Evolutionary conservation across 2,888 invertebrate genomes (phyloP).

Genomic region (Hoplodrina blanda): DNA sequence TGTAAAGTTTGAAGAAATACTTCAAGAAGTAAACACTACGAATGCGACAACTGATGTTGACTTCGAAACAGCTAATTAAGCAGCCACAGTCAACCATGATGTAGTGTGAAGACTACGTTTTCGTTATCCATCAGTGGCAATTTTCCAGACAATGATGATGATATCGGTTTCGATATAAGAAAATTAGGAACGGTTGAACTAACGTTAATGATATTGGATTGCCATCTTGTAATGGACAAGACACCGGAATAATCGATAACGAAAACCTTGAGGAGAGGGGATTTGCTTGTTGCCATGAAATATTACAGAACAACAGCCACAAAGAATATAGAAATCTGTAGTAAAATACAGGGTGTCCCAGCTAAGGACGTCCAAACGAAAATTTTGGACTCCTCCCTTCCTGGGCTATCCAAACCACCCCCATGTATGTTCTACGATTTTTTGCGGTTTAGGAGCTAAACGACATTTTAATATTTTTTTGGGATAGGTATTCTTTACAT

Average conservation of each 20-base stretch:
- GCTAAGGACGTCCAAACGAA: too few species aligned
- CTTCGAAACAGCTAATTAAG: not conserved
- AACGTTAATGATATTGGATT: conserved; percentile 26
- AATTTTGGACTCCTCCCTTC: too few species aligned
- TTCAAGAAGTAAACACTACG: not conserved
- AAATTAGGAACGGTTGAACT: conserved; percentile 21
- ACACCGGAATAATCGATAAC: conserved; percentile 15
- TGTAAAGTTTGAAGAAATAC: not conserved
- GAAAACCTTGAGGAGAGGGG: conserved; percentile 7
- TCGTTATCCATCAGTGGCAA: not conserved
- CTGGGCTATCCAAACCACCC: too few species aligned
- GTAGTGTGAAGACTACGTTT: not conserved
- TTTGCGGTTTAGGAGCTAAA: too few species aligned
- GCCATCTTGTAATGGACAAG: conserved; percentile 9
- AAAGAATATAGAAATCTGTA: not conserved
- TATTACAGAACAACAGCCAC: conserved; percentile 17
- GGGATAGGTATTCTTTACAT: too few species aligned
- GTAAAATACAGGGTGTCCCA: too few species aligned
- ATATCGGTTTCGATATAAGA: conserved; percentile 11
- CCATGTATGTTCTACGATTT: too few species aligned
- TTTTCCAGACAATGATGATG: conserved; percentile 14
- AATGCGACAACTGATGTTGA: not conserved
- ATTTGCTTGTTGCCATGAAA: conserved; percentile 1
- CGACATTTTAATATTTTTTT: too few species aligned
- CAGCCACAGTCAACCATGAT: not conserved